Evolutionary conservation across 2,888 invertebrate genomes (phyloP).

Genomic region (Catocala nupta): DNA sequence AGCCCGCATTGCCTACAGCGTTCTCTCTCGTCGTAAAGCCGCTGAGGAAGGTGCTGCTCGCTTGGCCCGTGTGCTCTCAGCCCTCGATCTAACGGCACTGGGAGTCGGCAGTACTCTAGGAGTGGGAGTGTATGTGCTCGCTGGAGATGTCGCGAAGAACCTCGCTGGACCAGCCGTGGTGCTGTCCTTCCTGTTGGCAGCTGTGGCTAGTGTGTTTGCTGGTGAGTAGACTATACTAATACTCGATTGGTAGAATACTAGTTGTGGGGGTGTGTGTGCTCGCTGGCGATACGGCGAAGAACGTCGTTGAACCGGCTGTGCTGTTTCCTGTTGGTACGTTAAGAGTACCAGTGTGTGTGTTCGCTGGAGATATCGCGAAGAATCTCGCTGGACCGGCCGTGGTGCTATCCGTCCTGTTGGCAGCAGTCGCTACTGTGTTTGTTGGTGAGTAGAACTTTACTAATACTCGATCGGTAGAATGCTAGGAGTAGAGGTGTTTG

Average conservation of each 20-base stretch:
- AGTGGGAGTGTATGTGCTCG: conserved; percentile 96
- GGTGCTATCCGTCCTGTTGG: too few relatives aligned
- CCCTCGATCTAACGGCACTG: conserved; percentile 94
- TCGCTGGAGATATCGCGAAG: too few relatives aligned
- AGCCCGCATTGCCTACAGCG: conserved; percentile 70
- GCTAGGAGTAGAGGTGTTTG: too few relatives aligned
- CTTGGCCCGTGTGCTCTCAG: conserved; percentile 91
- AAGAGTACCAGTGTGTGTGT: too few relatives aligned
- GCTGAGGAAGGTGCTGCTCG: conserved; percentile 81
- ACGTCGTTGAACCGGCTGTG: too few relatives aligned
- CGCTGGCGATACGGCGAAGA: too few relatives aligned
- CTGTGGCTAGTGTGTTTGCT: conserved; percentile 95
- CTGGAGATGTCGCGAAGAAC: conserved; percentile 93
- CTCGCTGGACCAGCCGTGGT: conserved; percentile 95
- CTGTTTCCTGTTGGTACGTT: too few relatives aligned
- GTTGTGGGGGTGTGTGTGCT: too few relatives aligned
- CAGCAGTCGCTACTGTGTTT: too few relatives aligned
- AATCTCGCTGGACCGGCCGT: too few relatives aligned
- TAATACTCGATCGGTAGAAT: too few relatives aligned
- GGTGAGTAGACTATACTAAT: conserved; percentile 81
- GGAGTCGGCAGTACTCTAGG: conserved; percentile 95
- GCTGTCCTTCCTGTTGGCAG: conserved; percentile 95
- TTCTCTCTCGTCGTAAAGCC: conserved; percentile 79
- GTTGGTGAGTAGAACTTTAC: conserved; percentile 40
- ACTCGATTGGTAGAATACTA: too few relatives aligned